These are phyloP conservation scores for Nasonia vitripennis DNA, from an alignment of 1,140 invertebrate genomes.

Conservation along the genomic window DNA sequence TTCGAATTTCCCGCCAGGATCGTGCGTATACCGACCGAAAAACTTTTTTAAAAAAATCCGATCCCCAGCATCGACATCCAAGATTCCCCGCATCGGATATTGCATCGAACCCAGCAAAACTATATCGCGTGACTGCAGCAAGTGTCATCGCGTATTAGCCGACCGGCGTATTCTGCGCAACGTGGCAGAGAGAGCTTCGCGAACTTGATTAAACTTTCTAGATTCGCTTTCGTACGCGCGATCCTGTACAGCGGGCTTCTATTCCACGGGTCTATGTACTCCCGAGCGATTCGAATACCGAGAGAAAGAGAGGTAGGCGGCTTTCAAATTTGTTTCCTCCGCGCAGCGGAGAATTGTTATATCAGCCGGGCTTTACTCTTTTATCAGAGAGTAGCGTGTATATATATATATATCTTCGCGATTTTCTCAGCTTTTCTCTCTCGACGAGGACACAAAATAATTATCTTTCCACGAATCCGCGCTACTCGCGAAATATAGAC, in stretches of 20 bases:
- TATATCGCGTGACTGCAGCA: background rate
- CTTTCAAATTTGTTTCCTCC: background rate
- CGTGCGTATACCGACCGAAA: too few relatives aligned
- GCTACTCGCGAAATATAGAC: conserved; percentile 25
- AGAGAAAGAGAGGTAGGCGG: too few relatives aligned
- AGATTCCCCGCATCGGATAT: background rate
- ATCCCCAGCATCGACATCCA: too few relatives aligned
- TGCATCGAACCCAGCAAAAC: background rate
- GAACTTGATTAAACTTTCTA: conserved; percentile 38
- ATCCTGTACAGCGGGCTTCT: background rate
- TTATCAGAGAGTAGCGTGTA: background rate
- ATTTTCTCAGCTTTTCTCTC: background rate
- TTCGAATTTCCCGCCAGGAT: background rate
- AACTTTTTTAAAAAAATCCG: too few relatives aligned
- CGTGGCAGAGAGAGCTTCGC: background rate
- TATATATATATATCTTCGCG: background rate
- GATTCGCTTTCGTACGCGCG: background rate
- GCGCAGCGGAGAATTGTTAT: too few relatives aligned
- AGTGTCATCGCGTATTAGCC: conserved; percentile 17
- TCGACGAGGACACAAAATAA: conserved; percentile 1
- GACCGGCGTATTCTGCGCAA: background rate
- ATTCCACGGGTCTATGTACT: background rate
- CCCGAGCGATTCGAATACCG: background rate
- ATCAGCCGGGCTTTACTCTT: background rate
- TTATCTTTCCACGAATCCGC: conserved; percentile 15